Conservation (phyloP, 2,113 vertebrate species). For the Callopanchax toddi region DNA sequence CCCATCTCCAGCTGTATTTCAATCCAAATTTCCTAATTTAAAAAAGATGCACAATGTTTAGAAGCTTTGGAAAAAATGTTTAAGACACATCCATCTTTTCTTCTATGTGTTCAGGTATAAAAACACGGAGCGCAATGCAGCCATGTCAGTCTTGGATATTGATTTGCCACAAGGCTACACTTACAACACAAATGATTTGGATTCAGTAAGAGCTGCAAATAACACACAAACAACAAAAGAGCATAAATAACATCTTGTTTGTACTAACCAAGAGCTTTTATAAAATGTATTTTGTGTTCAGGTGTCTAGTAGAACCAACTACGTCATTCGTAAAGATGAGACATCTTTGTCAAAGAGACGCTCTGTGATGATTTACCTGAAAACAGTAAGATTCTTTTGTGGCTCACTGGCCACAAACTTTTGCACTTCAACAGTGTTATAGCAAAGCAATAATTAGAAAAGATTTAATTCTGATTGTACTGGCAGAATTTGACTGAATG, state of each 20-base stretch:
- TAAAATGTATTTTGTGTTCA: constrained; percentile 25
- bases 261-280: not conserved
- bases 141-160: constrained; percentile 77
- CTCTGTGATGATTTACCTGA: constrained; percentile 84
- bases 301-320: constrained; percentile 72
- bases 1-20: too few species aligned
- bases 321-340: constrained; percentile 81
- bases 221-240: not conserved
- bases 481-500: too few species aligned
- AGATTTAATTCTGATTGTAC: too few species aligned
- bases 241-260: not conserved
- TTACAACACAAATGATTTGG: constrained; percentile 60
- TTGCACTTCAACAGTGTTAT: too few species aligned
- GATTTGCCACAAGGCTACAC: constrained; percentile 75
- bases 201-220: constrained; percentile 41
- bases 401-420: too few species aligned
- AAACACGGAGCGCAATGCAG: constrained; percentile 40
- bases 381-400: constrained; percentile 75
- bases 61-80: too few species aligned
- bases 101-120: constrained; percentile 32
- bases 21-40: too few species aligned
- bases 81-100: too few species aligned
- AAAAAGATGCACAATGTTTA: too few species aligned
- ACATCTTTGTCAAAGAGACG: constrained; percentile 62
- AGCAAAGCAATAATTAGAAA: too few species aligned